Evolutionary conservation across 2,113 vertebrate species (phyloP), one percentile per base, ranked within the genome.

Genomic region (Leptobrachium leishanense): DNA sequence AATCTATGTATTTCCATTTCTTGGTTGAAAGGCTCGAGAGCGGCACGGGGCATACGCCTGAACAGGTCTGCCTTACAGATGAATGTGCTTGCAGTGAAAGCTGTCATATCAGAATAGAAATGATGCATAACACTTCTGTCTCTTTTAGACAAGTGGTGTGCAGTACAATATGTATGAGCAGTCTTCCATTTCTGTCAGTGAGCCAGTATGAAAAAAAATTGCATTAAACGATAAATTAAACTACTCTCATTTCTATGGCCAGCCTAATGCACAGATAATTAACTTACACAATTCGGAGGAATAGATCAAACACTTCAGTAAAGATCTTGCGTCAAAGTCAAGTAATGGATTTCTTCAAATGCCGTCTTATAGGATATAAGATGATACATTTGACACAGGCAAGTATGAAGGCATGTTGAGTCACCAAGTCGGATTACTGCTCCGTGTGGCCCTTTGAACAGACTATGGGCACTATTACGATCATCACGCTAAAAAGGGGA

Each of bases 201-300:
- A 31, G 20, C 20, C 44, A 39, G 31, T 62, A 13, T 63, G 3
- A 31, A 11, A 31, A 41, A 15, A 53, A 31, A 64, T 70, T 31
- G 20, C 20, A 31, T 31, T 31, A 31, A 15, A 41, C 31, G 55
- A 40, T 44, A 59, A 77, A 77, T 69, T 57, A 69, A 69, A 69
- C 9, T 50, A 57, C 53, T 69, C n/a, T 62, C 20, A 12, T 41
- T 55, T 55, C 15, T 69, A 40, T 31, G 42, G 10, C 43, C 75
- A 68, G 54, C 31, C 67, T 77, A 70, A 70, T 78, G 54, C 55
- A 3, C 59, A 43, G 57, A 64, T 65, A 79, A 79, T 79, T 79
- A 20, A 20, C 63, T 72, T 72, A 72, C 76, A 64, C 54, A 8
- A 62, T 31, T 53, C 39, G 53, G 40, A 68, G 44, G 66, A 50